These are phyloP conservation scores for Ptychochromis oligacanthus DNA, from an alignment of 2,113 vertebrate genomes.

Conservation along the genomic window DNA sequence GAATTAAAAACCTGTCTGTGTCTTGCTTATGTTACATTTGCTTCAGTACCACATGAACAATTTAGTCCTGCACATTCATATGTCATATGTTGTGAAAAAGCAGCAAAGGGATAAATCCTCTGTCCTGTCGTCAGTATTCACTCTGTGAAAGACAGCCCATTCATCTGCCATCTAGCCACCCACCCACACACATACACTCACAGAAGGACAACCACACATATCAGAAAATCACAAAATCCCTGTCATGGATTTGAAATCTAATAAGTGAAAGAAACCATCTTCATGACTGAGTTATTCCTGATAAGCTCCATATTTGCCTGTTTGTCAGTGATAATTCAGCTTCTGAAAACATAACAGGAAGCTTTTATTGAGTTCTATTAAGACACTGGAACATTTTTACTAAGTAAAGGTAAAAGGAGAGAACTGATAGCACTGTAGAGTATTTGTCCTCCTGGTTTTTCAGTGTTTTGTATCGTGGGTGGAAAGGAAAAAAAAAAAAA, in stretches of 20 bases:
- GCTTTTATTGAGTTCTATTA: neutral
- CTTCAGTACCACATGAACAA: neutral
- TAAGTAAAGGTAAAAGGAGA: constrained; percentile 1
- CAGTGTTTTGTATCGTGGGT: constrained; percentile 36
- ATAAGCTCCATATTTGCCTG: neutral
- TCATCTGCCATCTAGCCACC: constrained; percentile 23
- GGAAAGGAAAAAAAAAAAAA: constrained; percentile 15
- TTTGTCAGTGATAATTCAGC: neutral
- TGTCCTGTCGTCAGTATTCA: constrained; percentile 24
- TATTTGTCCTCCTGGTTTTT: constrained; percentile 5
- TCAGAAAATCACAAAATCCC: constrained; percentile 3
- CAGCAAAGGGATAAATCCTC: constrained; percentile 30
- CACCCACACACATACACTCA: constrained; percentile 13
- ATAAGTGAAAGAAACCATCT: constrained; percentile 5
- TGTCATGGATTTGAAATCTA: constrained; percentile 18
- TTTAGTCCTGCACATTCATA: neutral
- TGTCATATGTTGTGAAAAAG: constrained; percentile 32
- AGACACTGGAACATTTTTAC: neutral
- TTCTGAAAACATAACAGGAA: neutral
- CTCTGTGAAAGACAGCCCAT: constrained; percentile 17
- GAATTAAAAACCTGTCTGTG: neutral
- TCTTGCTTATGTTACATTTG: neutral
- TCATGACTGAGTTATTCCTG: neutral
- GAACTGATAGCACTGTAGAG: neutral
- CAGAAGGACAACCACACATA: constrained; percentile 11